Evolutionary conservation across 2,888 invertebrate species (phyloP).

Genomic region (Eupithecia tripunctaria): DNA sequence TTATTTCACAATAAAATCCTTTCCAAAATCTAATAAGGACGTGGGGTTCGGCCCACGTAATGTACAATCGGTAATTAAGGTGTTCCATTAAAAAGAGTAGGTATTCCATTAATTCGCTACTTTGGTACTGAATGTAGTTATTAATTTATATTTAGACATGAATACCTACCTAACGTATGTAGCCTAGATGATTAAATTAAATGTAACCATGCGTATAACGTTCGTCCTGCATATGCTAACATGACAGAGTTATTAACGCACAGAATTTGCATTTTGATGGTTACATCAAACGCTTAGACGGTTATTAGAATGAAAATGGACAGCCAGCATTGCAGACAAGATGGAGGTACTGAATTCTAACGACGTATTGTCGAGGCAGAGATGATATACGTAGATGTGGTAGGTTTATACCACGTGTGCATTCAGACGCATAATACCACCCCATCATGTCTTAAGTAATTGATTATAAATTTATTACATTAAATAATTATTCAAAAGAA

Average conservation of each 20-base stretch:
- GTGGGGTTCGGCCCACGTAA: no score
- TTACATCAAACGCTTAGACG: slow-evolving; percentile 45
- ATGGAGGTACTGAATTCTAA: slow-evolving; percentile 15
- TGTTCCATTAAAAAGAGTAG: background rate
- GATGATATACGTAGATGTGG: background rate
- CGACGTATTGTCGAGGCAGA: background rate
- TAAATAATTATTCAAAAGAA: no score
- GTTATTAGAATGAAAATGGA: slow-evolving; percentile 44
- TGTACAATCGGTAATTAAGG: no score
- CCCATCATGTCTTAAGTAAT: background rate
- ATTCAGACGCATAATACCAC: background rate
- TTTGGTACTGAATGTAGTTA: background rate
- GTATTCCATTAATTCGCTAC: background rate
- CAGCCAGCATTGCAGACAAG: slow-evolving; percentile 29
- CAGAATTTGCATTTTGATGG: slow-evolving; percentile 53
- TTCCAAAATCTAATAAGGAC: no score
- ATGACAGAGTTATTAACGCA: slow-evolving; percentile 49
- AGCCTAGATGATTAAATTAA: slow-evolving; percentile 46
- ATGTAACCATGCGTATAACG: slow-evolving; percentile 46
- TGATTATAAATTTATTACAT: background rate
- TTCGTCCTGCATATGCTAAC: slow-evolving; percentile 41
- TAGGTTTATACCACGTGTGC: background rate
- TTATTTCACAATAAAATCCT: no score
- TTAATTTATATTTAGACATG: background rate
- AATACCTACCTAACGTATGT: background rate